These are phyloP conservation scores for Antheraea mylitta DNA, from an alignment of 1,140 invertebrate species.

Conservation along the genomic window DNA sequence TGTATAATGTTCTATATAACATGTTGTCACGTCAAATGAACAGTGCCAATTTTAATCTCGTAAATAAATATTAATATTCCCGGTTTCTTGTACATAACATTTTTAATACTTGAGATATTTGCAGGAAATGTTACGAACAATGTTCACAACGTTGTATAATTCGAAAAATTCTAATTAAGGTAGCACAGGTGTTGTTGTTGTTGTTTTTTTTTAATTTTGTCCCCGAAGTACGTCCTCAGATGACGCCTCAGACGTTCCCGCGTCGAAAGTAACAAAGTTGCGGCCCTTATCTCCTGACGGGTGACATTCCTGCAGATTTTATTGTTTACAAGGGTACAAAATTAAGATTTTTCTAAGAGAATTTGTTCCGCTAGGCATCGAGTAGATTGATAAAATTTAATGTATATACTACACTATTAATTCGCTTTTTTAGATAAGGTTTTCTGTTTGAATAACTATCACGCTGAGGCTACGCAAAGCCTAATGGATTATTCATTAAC, in stretches of 20 bases:
- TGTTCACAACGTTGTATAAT: conserved; percentile 37
- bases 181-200: conserved; percentile 47
- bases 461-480: no score
- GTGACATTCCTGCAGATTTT: conserved; percentile 28
- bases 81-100: neutral
- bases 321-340: neutral
- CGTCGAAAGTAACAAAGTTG: conserved; percentile 44
- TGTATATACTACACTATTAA: no score
- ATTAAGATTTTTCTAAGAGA: neutral
- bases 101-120: neutral
- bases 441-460: no score
- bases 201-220: conserved; percentile 69
- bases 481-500: no score
- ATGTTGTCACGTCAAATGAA: no score
- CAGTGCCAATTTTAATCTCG: neutral
- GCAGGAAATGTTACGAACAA: conserved; percentile 10
- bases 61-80: neutral
- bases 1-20: no score
- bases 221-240: conserved; percentile 62
- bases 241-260: conserved; percentile 56
- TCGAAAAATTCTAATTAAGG: conserved; percentile 74
- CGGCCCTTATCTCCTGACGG: conserved; percentile 34
- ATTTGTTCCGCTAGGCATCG: neutral
- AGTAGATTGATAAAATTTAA: no score
- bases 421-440: no score